A percentile compares a stretch with the other conserved stretches of the same genome.
Conservation (phyloP, 2,113 vertebrate species). For the Gnathonemus echidnorhynchus region DNA sequence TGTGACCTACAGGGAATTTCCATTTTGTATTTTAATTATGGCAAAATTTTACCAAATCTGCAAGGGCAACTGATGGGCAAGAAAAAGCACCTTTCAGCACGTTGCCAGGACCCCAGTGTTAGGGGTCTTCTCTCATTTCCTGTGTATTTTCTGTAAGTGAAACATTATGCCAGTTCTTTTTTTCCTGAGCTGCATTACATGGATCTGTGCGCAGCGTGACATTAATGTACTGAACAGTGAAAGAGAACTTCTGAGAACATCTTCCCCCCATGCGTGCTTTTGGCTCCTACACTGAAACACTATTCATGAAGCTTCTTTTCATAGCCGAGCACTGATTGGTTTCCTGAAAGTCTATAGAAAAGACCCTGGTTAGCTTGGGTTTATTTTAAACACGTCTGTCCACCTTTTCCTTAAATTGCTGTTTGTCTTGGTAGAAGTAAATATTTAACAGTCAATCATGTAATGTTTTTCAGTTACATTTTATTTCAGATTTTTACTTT, state of each 20-base stretch:
- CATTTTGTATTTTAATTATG: not conserved
- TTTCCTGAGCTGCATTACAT: not conserved
- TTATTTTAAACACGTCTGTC: slow-evolving; percentile 16
- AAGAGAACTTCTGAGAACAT: slow-evolving; percentile 1
- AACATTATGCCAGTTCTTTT: slow-evolving; percentile 5
- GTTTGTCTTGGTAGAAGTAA: slow-evolving; percentile 14
- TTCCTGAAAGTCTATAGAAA: slow-evolving; percentile 12
- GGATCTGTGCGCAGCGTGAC: not conserved
- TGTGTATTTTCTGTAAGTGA: not conserved
- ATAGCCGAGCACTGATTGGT: not conserved
- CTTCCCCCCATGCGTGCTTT: not conserved
- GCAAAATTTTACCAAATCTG: not conserved
- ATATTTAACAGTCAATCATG: slow-evolving; percentile 16
- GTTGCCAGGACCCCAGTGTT: not conserved
- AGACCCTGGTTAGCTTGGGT: slow-evolving; percentile 9
- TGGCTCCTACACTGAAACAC: slow-evolving; percentile 6
- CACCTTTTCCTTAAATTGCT: slow-evolving; percentile 9
- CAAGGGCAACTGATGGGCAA: not conserved
- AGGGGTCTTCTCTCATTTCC: not conserved
- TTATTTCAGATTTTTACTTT: not conserved
- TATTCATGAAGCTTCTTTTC: slow-evolving; percentile 7
- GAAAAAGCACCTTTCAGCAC: not conserved
- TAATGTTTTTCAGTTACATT: not conserved
- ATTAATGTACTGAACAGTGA: slow-evolving; percentile 3
- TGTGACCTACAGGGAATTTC: not conserved